Evolutionary conservation across 2,888 invertebrate genomes (phyloP), one percentile per base, ranked within the genome.

Genomic region (Xanthostigma xanthostigma): DNA sequence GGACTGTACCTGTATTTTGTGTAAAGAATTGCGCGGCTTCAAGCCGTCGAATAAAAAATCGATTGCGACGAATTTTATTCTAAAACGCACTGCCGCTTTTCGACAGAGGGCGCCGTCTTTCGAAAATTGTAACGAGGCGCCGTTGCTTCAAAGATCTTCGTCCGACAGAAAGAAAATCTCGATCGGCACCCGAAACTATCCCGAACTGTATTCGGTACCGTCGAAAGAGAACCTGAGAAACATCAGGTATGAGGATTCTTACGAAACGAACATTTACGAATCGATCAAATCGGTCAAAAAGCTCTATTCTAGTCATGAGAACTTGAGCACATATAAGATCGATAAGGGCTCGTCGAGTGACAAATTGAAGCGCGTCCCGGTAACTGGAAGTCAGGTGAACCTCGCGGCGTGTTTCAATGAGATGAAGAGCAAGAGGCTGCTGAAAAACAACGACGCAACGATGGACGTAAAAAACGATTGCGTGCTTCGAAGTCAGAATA

Each of bases 1-100:
- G 71, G 77, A 82, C 59, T 86, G 86, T 66, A 72, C 72, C 58
- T 86, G 86, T 68, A 76, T 81, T 61, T 72, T 86, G 60, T 86
- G 86, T 64, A 76, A 81, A 55, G 84, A 85, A 64, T 67, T 85
- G 58, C 78, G 75, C 58, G 76, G 76, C 57, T 79, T 74, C 12
- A 35, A 45, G 35, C 17, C 17, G 17, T 38, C 62, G 75, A 74
- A 52, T 57, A 71, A 68, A 62, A 70, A 67, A 44, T 69, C 63
- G 54, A 61, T 60, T 57, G 68, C 65, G 62, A 64, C 53, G 71
- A 71, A 46, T 41, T 46, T 46, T 14, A 46, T 46, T 12, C 35
- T 46, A 13, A 40, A 40, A 46, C 40, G 46, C 8, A 41, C 46
- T 12, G 46, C 46, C 3, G 46, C 46, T 8, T 46, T 46, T 35